These are phyloP conservation scores for Nannobrachium achirus DNA, from an alignment of 2,113 vertebrate genomes.

Conservation along the genomic window DNA sequence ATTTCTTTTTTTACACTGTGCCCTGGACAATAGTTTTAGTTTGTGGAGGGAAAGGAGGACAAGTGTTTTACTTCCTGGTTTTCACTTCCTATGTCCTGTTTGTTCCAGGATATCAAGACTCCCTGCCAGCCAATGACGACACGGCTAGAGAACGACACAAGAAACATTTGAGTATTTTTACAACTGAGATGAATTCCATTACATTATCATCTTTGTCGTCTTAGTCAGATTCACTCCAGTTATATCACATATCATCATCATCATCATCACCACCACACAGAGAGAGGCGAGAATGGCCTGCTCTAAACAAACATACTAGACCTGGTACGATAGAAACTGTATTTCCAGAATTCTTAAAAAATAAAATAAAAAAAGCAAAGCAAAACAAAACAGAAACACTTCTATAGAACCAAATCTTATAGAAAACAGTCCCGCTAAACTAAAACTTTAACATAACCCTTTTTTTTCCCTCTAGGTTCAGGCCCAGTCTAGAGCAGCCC, in stretches of 20 bases:
- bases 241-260: slow-evolving; percentile 48
- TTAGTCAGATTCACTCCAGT: slow-evolving; percentile 45
- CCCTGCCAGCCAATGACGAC: slow-evolving; percentile 41
- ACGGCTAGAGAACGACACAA: slow-evolving; percentile 55
- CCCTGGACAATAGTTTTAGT: slow-evolving; percentile 34
- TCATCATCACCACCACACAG: slow-evolving; percentile 36
- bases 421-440: slow-evolving; percentile 7
- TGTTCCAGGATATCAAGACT: slow-evolving; percentile 25
- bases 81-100: slow-evolving; percentile 62
- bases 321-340: slow-evolving; percentile 16
- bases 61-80: slow-evolving; percentile 16
- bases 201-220: slow-evolving; percentile 9
- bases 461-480: too few relatives aligned
- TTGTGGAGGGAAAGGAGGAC: not conserved
- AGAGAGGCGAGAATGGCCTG: slow-evolving; percentile 26
- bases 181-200: slow-evolving; percentile 51
- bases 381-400: not conserved
- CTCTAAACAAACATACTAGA: slow-evolving; percentile 41
- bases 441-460: not conserved
- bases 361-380: too few relatives aligned
- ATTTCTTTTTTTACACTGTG: slow-evolving; percentile 19
- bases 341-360: not conserved
- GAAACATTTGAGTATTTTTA: slow-evolving; percentile 51
- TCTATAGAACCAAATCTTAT: slow-evolving; percentile 24
- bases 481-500: not conserved